phyloP scores from a whole-genome alignment of 1,140 invertebrate genomes.

The Zelostemma sp. region DNA sequence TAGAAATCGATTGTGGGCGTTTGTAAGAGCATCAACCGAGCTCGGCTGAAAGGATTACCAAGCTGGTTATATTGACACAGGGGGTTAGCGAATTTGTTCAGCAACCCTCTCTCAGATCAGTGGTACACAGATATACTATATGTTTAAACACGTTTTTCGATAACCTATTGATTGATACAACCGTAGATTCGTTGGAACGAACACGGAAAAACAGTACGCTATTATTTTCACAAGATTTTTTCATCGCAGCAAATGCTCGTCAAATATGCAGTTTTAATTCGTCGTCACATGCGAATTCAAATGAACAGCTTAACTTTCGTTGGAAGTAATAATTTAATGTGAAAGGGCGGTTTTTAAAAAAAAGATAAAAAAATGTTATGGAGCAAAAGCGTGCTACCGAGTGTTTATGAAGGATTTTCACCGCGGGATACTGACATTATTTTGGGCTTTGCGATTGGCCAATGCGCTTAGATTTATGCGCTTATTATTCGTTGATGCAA shows the following conservation, averaged over 20 bases:
- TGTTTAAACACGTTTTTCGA: slow-evolving; percentile 70
- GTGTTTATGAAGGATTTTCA: slow-evolving; percentile 54
- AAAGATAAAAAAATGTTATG: slow-evolving; percentile 58
- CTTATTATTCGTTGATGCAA: slow-evolving; percentile 40
- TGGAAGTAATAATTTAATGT: slow-evolving; percentile 18
- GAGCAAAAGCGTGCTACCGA: slow-evolving; percentile 51
- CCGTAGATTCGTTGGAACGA: too few relatives aligned
- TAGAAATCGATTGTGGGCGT: slow-evolving; percentile 60
- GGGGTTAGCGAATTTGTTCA: slow-evolving; percentile 41
- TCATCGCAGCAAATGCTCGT: too few relatives aligned
- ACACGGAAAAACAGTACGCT: too few relatives aligned
- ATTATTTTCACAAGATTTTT: too few relatives aligned
- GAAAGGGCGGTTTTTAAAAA: slow-evolving; percentile 59
- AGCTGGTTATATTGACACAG: slow-evolving; percentile 62
- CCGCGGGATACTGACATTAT: slow-evolving; percentile 50
- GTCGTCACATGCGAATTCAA: too few relatives aligned
- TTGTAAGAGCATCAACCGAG: slow-evolving; percentile 56
- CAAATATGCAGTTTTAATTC: too few relatives aligned
- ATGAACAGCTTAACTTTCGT: slow-evolving; percentile 21
- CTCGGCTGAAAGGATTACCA: slow-evolving; percentile 62
- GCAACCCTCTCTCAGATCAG: slow-evolving; percentile 33
- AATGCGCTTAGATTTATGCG: slow-evolving; percentile 55
- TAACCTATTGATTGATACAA: slow-evolving; percentile 61
- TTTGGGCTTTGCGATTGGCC: slow-evolving; percentile 36
- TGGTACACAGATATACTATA: slow-evolving; percentile 58